phyloP scores from a whole-genome alignment of 1,140 invertebrate genomes.

The Homarus americanus region DNA sequence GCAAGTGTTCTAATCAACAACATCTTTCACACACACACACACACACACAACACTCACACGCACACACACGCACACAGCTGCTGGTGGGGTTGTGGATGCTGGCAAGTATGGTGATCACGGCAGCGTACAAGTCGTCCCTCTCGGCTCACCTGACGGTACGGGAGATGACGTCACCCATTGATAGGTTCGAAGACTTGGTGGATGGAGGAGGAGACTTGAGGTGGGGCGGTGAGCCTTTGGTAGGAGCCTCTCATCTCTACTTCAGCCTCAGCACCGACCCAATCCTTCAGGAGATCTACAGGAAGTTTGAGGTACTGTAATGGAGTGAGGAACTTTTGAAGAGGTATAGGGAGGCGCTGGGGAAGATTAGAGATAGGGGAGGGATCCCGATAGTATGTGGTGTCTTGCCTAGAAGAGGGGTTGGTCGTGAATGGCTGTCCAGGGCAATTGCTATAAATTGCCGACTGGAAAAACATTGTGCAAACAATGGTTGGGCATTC shows the following conservation, averaged over 20 bases:
- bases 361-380: too few species aligned
- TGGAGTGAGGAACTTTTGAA: too few species aligned
- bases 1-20: not conserved
- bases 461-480: too few species aligned
- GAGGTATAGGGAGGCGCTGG: too few species aligned
- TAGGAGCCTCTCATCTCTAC: not conserved
- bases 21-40: not conserved
- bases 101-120: constrained; percentile 8
- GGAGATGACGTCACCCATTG: constrained; percentile 18
- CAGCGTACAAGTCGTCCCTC: constrained; percentile 38
- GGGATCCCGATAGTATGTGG: too few species aligned
- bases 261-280: constrained; percentile 33
- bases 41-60: not conserved
- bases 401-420: too few species aligned
- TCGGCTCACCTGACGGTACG: constrained; percentile 31
- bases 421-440: too few species aligned
- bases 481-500: too few species aligned
- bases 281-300: not conserved
- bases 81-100: constrained; percentile 37
- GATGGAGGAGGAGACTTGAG: not conserved
- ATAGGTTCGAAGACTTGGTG: constrained; percentile 38
- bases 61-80: not conserved
- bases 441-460: too few species aligned
- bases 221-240: constrained; percentile 8
- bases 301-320: constrained; percentile 29